These are phyloP conservation scores for Parasteatoda lunata DNA, from an alignment of 2,888 invertebrate genomes.

Conservation along the genomic window DNA sequence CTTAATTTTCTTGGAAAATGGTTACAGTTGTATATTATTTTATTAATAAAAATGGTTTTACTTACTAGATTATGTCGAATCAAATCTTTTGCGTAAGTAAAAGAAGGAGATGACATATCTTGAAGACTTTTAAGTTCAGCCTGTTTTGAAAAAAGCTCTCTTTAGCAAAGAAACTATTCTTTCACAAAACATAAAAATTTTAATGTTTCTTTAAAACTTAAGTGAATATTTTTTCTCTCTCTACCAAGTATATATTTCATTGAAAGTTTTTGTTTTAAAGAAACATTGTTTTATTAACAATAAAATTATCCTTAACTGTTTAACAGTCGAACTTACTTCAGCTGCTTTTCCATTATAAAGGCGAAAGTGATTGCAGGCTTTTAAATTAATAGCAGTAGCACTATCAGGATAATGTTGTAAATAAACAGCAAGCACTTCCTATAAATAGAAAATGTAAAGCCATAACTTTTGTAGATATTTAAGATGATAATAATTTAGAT, in stretches of 20 bases:
- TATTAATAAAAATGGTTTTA: not conserved
- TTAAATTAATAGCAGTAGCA: constrained; percentile 94
- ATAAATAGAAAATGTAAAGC: constrained; percentile 65
- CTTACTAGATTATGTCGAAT: constrained; percentile 89
- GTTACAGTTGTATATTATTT: no score
- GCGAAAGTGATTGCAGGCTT: constrained; percentile 87
- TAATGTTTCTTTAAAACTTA: no score
- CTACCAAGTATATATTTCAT: no score
- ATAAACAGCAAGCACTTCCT: constrained; percentile 94
- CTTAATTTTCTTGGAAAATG: no score
- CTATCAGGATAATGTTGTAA: constrained; percentile 93
- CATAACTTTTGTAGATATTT: not conserved
- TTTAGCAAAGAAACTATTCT: no score
- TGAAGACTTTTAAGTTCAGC: constrained; percentile 87
- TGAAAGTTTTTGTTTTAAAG: not conserved
- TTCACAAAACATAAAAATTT: no score
- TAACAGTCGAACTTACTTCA: constrained; percentile 77
- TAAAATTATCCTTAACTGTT: not conserved
- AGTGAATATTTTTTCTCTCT: no score
- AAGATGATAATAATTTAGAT: not conserved
- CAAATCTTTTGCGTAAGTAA: constrained; percentile 89
- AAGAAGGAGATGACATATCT: constrained; percentile 81
- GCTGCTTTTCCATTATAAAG: constrained; percentile 96
- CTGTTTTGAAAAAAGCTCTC: constrained; percentile 70
- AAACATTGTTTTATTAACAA: not conserved